Evolutionary conservation across 2,888 invertebrate genomes (phyloP).

Genomic region (Chymomyza caudatula): DNA sequence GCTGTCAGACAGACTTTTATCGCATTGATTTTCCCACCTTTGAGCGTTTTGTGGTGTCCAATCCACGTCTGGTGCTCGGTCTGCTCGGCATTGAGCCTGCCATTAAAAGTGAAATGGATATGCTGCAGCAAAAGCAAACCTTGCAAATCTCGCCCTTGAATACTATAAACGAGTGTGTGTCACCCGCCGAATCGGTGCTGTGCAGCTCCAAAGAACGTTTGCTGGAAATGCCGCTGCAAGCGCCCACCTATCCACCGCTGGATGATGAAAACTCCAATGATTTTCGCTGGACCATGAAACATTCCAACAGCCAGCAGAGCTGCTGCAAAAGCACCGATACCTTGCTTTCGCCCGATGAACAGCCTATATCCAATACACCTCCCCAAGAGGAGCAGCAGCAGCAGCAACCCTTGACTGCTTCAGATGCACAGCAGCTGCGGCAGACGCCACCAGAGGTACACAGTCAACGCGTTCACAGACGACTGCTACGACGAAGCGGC

Average conservation of each 20-base stretch:
- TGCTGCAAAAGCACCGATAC: constrained; percentile 75
- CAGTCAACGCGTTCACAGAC: constrained; percentile 12
- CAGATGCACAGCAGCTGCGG: not conserved
- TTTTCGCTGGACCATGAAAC: constrained; percentile 65
- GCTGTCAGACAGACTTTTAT: constrained; percentile 75
- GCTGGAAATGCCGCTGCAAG: constrained; percentile 13
- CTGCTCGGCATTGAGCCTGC: constrained; percentile 86
- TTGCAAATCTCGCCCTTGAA: constrained; percentile 74
- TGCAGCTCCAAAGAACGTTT: constrained; percentile 50
- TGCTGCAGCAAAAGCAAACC: constrained; percentile 75
- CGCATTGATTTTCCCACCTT: constrained; percentile 76
- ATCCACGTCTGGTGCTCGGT: constrained; percentile 85
- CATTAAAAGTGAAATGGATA: constrained; percentile 75
- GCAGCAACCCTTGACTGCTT: not conserved
- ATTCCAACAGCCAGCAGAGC: constrained; percentile 68
- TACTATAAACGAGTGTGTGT: constrained; percentile 75
- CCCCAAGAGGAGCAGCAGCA: constrained; percentile 14
- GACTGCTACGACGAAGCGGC: constrained; percentile 28
- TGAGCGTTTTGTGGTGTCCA: constrained; percentile 82
- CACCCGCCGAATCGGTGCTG: constrained; percentile 59
- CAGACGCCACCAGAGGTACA: constrained; percentile 3
- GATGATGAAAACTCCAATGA: constrained; percentile 67
- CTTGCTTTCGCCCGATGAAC: constrained; percentile 52
- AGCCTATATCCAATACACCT: not conserved
- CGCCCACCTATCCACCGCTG: constrained; percentile 52